Evolutionary conservation across 2,113 vertebrate genomes (phyloP).

Genomic region (Xenus cinereus): DNA sequence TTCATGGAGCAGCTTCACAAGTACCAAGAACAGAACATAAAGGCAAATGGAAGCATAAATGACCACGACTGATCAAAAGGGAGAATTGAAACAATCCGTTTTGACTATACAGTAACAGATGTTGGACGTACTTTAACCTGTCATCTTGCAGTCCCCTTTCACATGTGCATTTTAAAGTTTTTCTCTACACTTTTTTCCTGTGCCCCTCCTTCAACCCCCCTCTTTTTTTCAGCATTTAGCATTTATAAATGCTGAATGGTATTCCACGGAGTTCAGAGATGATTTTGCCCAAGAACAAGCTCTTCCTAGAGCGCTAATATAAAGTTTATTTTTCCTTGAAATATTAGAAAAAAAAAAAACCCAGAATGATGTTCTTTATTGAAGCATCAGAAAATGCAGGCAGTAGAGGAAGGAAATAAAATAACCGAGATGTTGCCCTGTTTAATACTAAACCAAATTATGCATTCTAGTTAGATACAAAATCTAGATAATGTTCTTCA

Average conservation of each 20-base stretch:
- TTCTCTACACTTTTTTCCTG: background rate
- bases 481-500: background rate
- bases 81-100: background rate
- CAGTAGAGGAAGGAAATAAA: background rate
- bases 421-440: background rate
- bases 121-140: background rate
- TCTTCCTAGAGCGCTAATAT: background rate
- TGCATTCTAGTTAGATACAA: background rate
- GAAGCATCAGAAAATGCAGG: background rate
- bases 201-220: background rate
- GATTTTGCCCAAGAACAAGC: background rate
- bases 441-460: background rate
- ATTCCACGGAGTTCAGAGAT: background rate
- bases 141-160: background rate
- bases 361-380: background rate
- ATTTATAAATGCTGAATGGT: background rate
- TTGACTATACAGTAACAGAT: background rate
- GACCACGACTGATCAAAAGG: slow-evolving; percentile 4
- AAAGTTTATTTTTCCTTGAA: background rate
- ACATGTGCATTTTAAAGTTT: background rate
- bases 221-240: background rate
- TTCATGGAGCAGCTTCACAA: slow-evolving; percentile 92
- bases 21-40: slow-evolving; percentile 73
- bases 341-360: background rate
- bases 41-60: slow-evolving; percentile 46